Evolutionary conservation across 2,113 vertebrate genomes (phyloP).

Genomic region (Hydrochoerus hydrochaeris): DNA sequence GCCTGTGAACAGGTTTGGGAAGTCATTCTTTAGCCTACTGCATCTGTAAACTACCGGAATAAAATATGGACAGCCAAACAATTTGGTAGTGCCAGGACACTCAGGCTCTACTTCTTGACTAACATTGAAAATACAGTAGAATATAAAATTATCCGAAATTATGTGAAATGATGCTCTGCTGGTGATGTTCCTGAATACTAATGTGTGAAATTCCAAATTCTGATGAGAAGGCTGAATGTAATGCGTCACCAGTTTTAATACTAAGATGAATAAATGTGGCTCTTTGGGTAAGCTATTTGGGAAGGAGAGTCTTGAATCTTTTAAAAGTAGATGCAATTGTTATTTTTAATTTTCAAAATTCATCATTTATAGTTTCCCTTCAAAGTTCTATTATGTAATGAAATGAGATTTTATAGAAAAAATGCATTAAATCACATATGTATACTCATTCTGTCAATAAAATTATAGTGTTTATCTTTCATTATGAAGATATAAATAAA

Average conservation of each 20-base stretch:
- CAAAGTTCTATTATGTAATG: neutral
- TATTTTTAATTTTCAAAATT: slow-evolving; percentile 19
- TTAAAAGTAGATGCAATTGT: neutral
- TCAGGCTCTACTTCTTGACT: neutral
- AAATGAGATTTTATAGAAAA: neutral
- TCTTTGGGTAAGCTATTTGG: neutral
- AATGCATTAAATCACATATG: neutral
- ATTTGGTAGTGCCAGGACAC: neutral
- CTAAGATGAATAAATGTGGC: neutral
- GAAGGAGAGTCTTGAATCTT: neutral
- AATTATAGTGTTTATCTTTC: neutral
- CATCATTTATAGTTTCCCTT: neutral
- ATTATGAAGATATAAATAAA: neutral
- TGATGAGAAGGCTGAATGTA: neutral
- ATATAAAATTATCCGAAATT: neutral
- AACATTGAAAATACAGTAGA: neutral
- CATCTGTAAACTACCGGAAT: neutral
- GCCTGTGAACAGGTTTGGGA: neutral
- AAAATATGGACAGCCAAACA: neutral
- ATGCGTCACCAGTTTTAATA: neutral
- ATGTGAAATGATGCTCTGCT: neutral
- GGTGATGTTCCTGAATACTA: neutral
- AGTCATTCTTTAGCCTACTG: neutral
- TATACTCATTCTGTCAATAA: neutral
- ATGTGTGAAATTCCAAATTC: neutral